phyloP scores from a whole-genome alignment of 2,113 vertebrate species.

The Suncus etruscus region DNA sequence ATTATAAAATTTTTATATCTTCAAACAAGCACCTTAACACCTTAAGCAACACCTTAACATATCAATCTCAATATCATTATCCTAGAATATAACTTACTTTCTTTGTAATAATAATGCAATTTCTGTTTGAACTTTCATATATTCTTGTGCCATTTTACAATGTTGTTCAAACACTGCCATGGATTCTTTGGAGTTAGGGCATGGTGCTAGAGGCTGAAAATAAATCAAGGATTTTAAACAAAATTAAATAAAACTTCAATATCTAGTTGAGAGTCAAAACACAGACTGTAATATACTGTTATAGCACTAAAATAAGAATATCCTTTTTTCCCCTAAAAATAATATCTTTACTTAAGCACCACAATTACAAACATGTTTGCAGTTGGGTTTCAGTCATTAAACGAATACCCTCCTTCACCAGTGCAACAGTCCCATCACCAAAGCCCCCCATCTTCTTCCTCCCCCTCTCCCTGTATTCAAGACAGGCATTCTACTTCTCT shows the following conservation, averaged over 20 bases:
- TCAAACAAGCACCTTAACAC: not conserved
- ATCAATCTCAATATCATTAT: constrained; percentile 34
- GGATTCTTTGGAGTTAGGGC: constrained; percentile 99
- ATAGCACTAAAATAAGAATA: constrained; percentile 76
- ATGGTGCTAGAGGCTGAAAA: constrained; percentile 97
- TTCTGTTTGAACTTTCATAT: constrained; percentile 99
- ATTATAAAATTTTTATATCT: constrained; percentile 29
- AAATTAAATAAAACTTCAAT: constrained; percentile 81
- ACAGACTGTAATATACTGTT: constrained; percentile 84
- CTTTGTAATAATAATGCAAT: constrained; percentile 98
- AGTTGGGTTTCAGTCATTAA: too few species aligned
- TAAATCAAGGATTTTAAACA: constrained; percentile 83
- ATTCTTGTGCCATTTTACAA: constrained; percentile 99
- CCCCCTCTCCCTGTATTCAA: too few species aligned
- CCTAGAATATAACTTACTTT: constrained; percentile 91
- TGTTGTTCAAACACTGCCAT: constrained; percentile 99
- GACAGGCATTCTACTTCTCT: too few species aligned
- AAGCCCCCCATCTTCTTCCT: too few species aligned
- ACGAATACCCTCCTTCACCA: too few species aligned
- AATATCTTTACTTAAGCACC: too few species aligned
- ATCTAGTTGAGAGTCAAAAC: constrained; percentile 71
- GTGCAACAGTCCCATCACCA: too few species aligned
- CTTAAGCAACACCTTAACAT: not conserved
- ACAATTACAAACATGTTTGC: too few species aligned
- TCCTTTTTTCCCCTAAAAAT: not conserved